These are phyloP conservation scores for Xestia c-nigrum DNA, from an alignment of 2,888 invertebrate genomes.

Conservation along the genomic window DNA sequence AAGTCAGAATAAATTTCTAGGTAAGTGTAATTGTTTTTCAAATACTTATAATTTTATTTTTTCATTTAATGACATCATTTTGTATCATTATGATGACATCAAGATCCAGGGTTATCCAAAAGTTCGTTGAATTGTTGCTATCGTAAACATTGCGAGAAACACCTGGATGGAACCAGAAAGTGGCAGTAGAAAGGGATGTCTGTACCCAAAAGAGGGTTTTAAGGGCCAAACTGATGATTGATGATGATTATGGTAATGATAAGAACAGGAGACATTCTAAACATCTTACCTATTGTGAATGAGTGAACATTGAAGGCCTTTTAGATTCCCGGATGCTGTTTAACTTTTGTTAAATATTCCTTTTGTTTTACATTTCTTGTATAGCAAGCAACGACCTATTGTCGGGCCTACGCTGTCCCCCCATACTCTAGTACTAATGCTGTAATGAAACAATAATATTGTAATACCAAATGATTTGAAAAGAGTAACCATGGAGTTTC, in stretches of 20 bases:
- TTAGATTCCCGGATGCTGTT: too few species aligned
- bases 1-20: not conserved
- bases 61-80: not conserved
- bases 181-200: not conserved
- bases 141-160: not conserved
- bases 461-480: too few species aligned
- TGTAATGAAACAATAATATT: too few species aligned
- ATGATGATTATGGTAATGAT: not conserved
- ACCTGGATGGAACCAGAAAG: not conserved
- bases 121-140: not conserved
- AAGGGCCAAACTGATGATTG: not conserved
- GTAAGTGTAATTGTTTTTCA: not conserved
- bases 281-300: too few species aligned
- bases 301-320: too few species aligned
- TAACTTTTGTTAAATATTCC: too few species aligned
- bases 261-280: not conserved
- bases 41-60: not conserved
- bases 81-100: not conserved
- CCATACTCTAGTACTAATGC: too few species aligned
- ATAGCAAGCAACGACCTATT: too few species aligned
- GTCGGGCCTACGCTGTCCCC: too few species aligned
- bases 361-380: too few species aligned
- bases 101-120: not conserved
- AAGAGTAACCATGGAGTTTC: too few species aligned
- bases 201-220: too few species aligned